Evolutionary conservation across 2,888 invertebrate genomes (phyloP), one percentile per base, ranked within the genome.

Genomic region (Myathropa florea): DNA sequence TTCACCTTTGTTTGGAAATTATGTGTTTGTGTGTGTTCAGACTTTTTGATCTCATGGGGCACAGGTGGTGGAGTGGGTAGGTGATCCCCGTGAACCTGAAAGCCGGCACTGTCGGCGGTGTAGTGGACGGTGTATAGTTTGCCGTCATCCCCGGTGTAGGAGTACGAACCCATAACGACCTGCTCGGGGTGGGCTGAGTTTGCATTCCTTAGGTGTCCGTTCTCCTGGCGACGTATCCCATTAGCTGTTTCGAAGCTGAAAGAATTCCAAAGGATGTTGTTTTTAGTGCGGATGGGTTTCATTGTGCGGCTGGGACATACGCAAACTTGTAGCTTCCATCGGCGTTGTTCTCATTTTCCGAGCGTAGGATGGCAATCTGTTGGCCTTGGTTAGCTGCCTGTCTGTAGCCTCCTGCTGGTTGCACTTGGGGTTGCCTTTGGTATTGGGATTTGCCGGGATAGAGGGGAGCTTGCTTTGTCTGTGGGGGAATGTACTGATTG

Each of bases 61-160:
- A 96, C 94, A 26, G 96, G 96, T 53, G 96, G 96, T 7, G 96
- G 94, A 36, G 96, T 96, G 55, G 97, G 96, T 89, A 96, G 92
- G 92, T 96, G 96, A 57, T 96, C 96, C 70, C 96, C 96, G 89
- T 94, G 94, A 12, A 96, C 95, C 90, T 95, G 94, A 92, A 96
- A 97, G 78, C 96, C 96, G 90, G 95, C 96, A 89, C 95, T 95
- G 91, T 96, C 96, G 72, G 96, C 96, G 77, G 95, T 94, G 90
- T 96, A 96, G 89, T 94, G 93, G 4, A 95, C 94, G 18, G 94
- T 94, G 87, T 95, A 95, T 18, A 94, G 94, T 89, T 94, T 93
- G 57, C 95, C 95, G 90, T 95, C 94, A 89, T 94, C 94, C 12
- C 94, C 95, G 10, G 94, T 94, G 89, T 94, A 95, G 4, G 95